These are phyloP conservation scores for Bradypus variegatus DNA, from an alignment of 2,797 vertebrate genomes.

Conservation along the genomic window DNA sequence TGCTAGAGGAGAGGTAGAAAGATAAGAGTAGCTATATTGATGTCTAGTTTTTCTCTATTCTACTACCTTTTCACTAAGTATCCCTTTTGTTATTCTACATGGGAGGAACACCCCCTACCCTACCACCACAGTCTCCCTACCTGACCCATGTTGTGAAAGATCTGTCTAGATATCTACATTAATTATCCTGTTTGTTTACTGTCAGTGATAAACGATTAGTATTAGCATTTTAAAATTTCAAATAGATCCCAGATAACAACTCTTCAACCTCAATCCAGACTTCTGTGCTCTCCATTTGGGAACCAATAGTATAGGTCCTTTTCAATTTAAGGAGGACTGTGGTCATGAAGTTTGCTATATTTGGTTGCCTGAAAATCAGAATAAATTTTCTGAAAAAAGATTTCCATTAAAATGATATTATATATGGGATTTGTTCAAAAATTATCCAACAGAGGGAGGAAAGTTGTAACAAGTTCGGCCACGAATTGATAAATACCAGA, in stretches of 20 bases:
- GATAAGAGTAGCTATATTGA: neutral
- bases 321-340: neutral
- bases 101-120: neutral
- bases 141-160: neutral
- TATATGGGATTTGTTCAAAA: neutral
- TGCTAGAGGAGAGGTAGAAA: neutral
- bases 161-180: neutral
- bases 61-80: neutral
- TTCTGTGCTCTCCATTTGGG: neutral
- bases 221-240: slow-evolving; percentile 17
- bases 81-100: neutral
- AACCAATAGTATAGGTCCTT: neutral
- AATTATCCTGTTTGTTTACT: neutral
- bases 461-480: neutral
- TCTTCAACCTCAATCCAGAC: neutral
- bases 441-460: neutral
- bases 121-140: neutral
- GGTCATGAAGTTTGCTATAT: neutral
- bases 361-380: neutral
- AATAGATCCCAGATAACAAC: neutral
- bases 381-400: neutral
- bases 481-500: neutral
- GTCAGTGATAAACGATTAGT: neutral
- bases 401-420: neutral
- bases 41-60: neutral